Conservation (phyloP, 2,888 invertebrate genomes). For the Ochropleura leucogaster region DNA sequence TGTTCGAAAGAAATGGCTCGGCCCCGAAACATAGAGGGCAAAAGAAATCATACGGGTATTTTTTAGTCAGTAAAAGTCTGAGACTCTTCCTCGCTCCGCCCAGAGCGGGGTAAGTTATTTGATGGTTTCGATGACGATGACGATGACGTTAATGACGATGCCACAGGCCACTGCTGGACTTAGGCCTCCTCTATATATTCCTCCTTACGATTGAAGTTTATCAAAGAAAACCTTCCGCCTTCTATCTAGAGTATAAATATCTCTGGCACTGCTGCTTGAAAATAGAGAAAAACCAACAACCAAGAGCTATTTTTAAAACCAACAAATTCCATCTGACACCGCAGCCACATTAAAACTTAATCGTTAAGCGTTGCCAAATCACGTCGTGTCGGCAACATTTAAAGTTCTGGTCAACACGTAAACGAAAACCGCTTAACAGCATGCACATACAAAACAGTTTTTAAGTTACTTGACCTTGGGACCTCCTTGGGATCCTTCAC, state of each 20-base stretch:
- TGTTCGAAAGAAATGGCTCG: too few relatives aligned
- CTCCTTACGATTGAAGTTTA: background rate
- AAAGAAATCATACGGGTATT: too few relatives aligned
- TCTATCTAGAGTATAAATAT: background rate
- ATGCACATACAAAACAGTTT: conserved; percentile 59
- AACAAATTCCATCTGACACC: conserved; percentile 41
- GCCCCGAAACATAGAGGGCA: too few relatives aligned
- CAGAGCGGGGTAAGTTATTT: too few relatives aligned
- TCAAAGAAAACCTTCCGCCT: background rate
- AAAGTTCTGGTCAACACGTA: conserved; percentile 52
- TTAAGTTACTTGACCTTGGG: conserved; percentile 10
- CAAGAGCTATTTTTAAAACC: conserved; percentile 41
- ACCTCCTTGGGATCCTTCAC: background rate
- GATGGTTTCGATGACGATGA: too few relatives aligned
- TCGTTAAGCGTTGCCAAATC: conserved; percentile 53
- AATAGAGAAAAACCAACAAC: background rate
- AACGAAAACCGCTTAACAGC: conserved; percentile 32
- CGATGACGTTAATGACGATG: too few relatives aligned
- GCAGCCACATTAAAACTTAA: conserved; percentile 45
- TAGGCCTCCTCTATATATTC: background rate
- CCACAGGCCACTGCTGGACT: background rate
- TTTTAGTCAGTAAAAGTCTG: too few relatives aligned
- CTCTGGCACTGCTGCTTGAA: background rate
- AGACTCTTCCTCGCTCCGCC: too few relatives aligned
- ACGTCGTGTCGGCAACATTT: conserved; percentile 60